Percentiles rank a stretch among this genome's conserved stretches.
These are phyloP conservation scores for Pseudoatta argentina DNA, from an alignment of 1,140 invertebrate genomes.

Conservation along the genomic window DNA sequence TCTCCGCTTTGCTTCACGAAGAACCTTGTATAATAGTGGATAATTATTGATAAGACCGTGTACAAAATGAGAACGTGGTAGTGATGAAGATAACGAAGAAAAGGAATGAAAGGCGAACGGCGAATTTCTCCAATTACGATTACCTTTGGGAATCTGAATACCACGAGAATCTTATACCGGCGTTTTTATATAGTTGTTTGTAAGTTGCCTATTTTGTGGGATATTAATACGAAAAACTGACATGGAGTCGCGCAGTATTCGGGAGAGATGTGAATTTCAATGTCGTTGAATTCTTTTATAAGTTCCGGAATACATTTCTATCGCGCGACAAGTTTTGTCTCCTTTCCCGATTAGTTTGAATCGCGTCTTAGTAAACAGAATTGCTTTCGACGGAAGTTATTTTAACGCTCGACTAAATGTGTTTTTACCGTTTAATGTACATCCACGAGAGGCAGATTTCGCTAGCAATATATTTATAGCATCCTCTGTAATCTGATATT, in stretches of 20 bases:
- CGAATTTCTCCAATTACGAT: not conserved
- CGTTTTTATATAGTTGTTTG: conserved; percentile 2
- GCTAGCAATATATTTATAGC: not conserved
- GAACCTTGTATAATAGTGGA: conserved; percentile 32
- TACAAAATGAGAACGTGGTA: not conserved
- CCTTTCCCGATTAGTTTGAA: not conserved
- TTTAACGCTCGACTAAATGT: not conserved
- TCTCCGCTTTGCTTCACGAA: not conserved
- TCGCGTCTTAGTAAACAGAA: conserved; percentile 8
- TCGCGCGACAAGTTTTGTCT: conserved; percentile 1
- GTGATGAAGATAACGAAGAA: conserved; percentile 45
- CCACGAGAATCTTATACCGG: not conserved
- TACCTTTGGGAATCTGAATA: conserved; percentile 14
- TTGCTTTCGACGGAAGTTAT: not conserved
- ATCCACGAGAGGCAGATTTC: not conserved
- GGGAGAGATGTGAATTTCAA: conserved; percentile 38
- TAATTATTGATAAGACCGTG: conserved; percentile 51
- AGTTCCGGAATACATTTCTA: conserved; percentile 48
- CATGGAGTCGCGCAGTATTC: not conserved
- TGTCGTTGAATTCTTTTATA: conserved; percentile 33
- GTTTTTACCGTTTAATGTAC: conserved; percentile 6
- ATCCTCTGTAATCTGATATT: conserved; percentile 21
- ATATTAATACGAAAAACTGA: conserved; percentile 25
- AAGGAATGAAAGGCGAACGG: not conserved
- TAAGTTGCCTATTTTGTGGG: conserved; percentile 7